These are phyloP conservation scores for Gallinago solitaria DNA, from an alignment of 2,797 vertebrate genomes.

Conservation along the genomic window DNA sequence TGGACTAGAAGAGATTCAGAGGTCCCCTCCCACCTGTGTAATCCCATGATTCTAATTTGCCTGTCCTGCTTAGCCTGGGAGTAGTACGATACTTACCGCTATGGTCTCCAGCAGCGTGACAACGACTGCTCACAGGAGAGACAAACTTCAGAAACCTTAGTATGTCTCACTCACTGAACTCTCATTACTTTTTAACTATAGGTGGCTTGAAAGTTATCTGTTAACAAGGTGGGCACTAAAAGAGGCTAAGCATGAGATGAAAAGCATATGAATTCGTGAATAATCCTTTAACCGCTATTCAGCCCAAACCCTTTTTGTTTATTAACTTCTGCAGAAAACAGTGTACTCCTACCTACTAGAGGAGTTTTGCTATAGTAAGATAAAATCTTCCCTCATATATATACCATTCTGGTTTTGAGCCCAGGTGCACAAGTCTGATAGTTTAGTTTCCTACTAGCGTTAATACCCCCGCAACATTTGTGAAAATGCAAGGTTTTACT, in stretches of 20 bases:
- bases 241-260: background rate
- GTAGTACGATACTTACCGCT: background rate
- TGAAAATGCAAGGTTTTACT: background rate
- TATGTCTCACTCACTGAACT: background rate
- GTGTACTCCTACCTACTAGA: background rate
- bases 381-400: background rate
- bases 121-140: background rate
- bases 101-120: accelerated
- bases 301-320: background rate
- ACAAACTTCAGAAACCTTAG: background rate
- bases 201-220: background rate
- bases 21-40: accelerated
- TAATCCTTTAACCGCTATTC: background rate
- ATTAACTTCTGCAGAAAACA: background rate
- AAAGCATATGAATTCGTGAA: background rate
- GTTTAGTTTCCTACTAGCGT: background rate
- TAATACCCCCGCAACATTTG: background rate
- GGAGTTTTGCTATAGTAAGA: background rate
- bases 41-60: background rate
- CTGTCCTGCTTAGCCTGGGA: background rate
- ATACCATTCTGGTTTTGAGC: background rate
- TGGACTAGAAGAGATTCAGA: background rate
- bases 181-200: background rate
- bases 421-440: background rate
- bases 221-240: background rate